Evolutionary conservation across 2,797 vertebrate genomes (phyloP).

Genomic region (Malurus leucopterus): DNA sequence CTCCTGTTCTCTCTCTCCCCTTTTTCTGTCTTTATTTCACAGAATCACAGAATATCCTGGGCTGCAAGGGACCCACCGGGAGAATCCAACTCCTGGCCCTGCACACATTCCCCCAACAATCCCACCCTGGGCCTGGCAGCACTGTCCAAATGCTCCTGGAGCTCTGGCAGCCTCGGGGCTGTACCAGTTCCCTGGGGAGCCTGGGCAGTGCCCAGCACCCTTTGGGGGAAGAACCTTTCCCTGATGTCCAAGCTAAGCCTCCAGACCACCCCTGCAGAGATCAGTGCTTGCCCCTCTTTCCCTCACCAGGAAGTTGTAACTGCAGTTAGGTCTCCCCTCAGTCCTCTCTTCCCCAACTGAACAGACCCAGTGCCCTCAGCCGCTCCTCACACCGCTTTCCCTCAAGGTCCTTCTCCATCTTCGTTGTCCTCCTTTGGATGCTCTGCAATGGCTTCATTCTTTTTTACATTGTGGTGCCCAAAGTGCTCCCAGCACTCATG

Average conservation of each 20-base stretch:
- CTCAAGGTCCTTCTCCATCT: neutral
- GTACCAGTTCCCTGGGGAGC: neutral
- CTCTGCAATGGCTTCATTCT: neutral
- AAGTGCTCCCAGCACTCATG: neutral
- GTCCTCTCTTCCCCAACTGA: neutral
- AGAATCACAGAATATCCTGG: neutral
- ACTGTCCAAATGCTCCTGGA: rapidly evolving
- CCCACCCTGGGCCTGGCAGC: neutral
- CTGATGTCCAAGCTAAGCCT: neutral
- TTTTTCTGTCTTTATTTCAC: neutral
- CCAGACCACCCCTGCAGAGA: too few species aligned
- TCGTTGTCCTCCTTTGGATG: neutral
- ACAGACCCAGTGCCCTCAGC: neutral
- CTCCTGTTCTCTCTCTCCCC: neutral
- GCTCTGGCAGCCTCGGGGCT: neutral
- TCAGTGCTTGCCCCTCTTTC: neutral
- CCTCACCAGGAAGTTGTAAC: neutral
- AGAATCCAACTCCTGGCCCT: neutral
- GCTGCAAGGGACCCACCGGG: neutral
- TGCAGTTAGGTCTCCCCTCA: too few species aligned
- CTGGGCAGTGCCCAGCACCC: neutral
- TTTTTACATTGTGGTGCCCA: neutral
- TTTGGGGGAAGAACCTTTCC: neutral
- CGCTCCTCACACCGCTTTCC: neutral
- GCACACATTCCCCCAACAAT: neutral